Percentiles rank a stretch among this genome's conserved stretches.
These are phyloP conservation scores for Nematostella vectensis DNA, from an alignment of 92 coral and sea anemone species.

Conservation along the genomic window DNA sequence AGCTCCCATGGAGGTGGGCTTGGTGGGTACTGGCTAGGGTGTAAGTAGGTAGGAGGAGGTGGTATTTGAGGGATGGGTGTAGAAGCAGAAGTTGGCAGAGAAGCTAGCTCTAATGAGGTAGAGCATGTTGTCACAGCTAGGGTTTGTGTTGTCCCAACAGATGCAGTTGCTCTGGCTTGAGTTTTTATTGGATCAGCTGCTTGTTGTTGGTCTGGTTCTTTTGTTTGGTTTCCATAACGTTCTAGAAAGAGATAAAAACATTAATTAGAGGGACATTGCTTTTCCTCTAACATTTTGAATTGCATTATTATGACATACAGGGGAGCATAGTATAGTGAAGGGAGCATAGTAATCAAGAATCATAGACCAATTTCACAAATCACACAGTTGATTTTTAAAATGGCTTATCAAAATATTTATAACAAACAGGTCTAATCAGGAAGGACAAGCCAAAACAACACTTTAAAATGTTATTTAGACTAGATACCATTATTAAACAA, in stretches of 20 bases:
- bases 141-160: not conserved
- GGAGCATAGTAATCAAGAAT: too few relatives aligned
- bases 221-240: not conserved
- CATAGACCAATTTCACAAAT: too few relatives aligned
- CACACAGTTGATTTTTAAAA: too few relatives aligned
- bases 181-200: slow-evolving; percentile 1
- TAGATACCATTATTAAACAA: too few relatives aligned
- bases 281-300: too few relatives aligned
- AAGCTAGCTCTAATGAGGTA: not conserved
- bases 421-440: not conserved
- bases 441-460: too few relatives aligned
- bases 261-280: too few relatives aligned
- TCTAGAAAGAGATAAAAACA: slow-evolving; percentile 4
- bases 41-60: slow-evolving; percentile 53
- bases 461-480: too few relatives aligned
- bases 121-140: slow-evolving; percentile 2
- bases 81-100: not conserved
- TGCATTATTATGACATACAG: too few relatives aligned
- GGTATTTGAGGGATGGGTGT: slow-evolving; percentile 39
- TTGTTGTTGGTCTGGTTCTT: not conserved
- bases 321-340: too few relatives aligned
- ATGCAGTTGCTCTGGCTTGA: not conserved
- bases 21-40: slow-evolving; percentile 52
- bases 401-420: too few relatives aligned
- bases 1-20: slow-evolving; percentile 62